phyloP scores from a whole-genome alignment of 2,113 vertebrate genomes.

The Tylochromis polylepis region DNA sequence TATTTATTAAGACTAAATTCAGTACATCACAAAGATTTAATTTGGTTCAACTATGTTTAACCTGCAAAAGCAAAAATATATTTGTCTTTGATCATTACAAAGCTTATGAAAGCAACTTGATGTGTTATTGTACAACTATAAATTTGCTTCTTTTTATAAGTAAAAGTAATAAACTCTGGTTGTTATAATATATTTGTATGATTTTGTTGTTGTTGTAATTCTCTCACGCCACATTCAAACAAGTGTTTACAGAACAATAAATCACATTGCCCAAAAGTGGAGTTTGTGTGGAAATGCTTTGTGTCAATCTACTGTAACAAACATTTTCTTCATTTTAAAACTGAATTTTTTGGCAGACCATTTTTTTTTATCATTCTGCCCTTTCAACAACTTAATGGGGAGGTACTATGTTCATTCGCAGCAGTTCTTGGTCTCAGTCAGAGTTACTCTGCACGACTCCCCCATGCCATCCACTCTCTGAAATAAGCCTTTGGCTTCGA shows the following conservation, averaged over 20 bases:
- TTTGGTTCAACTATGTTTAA: too few species aligned
- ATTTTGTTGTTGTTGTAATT: conserved; percentile 20
- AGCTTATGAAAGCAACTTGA: too few species aligned
- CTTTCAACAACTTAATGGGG: background rate
- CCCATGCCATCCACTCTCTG: background rate
- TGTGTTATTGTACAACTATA: background rate
- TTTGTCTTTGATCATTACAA: too few species aligned
- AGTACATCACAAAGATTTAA: background rate
- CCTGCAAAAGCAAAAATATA: too few species aligned
- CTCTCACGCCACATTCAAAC: background rate
- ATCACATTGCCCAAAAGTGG: background rate
- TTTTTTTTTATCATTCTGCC: background rate
- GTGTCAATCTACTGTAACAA: background rate
- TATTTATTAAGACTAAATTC: background rate
- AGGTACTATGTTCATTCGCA: background rate
- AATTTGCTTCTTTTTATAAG: conserved; percentile 31
- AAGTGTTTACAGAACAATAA: background rate
- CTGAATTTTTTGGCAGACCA: fast-evolving
- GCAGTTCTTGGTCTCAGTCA: background rate
- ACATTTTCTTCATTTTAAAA: background rate
- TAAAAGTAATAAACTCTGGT: background rate
- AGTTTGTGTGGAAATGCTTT: background rate
- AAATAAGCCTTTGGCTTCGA: background rate
- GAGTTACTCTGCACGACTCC: background rate
- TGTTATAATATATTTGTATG: background rate